Evolutionary conservation across 2,797 vertebrate species (phyloP).

Genomic region (Girardinus metallicus): DNA sequence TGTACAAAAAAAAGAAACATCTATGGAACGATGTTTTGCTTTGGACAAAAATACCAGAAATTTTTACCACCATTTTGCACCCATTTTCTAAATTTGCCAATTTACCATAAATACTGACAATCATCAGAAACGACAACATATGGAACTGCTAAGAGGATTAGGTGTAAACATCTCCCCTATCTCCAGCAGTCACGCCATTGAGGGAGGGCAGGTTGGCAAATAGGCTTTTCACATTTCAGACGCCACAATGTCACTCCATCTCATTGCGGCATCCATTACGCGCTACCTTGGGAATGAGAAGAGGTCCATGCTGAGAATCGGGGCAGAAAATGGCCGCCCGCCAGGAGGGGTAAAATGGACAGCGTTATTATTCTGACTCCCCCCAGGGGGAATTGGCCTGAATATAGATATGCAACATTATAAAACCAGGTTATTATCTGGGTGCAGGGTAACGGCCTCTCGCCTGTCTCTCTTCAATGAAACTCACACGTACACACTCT

Average conservation of each 20-base stretch:
- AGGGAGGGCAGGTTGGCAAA: slow-evolving; percentile 75
- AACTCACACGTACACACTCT: slow-evolving; percentile 42
- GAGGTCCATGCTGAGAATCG: slow-evolving; percentile 78
- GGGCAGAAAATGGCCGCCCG: slow-evolving; percentile 81
- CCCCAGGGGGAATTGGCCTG: slow-evolving; percentile 81
- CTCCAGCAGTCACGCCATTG: slow-evolving; percentile 60
- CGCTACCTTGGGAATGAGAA: slow-evolving; percentile 79
- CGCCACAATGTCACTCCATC: slow-evolving; percentile 80
- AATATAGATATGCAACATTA: slow-evolving; percentile 86
- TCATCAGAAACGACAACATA: slow-evolving; percentile 78
- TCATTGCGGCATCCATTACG: slow-evolving; percentile 81
- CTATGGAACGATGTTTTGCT: slow-evolving; percentile 53
- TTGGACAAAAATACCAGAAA: slow-evolving; percentile 39
- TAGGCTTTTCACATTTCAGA: slow-evolving; percentile 81
- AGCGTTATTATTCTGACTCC: slow-evolving; percentile 78
- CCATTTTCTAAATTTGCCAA: slow-evolving; percentile 75
- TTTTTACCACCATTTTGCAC: slow-evolving; percentile 48
- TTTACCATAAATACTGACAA: slow-evolving; percentile 73
- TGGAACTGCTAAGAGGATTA: slow-evolving; percentile 79
- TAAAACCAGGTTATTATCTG: slow-evolving; percentile 83
- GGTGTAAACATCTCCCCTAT: slow-evolving; percentile 71
- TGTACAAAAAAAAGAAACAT: slow-evolving; percentile 32
- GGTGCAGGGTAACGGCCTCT: slow-evolving; percentile 80
- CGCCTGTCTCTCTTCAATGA: slow-evolving; percentile 66
- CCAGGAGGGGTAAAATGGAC: slow-evolving; percentile 80